Percentiles rank a stretch among this genome's conserved stretches.
Evolutionary conservation across 2,113 vertebrate genomes (phyloP).

Genomic region (Myotis yumanensis): DNA sequence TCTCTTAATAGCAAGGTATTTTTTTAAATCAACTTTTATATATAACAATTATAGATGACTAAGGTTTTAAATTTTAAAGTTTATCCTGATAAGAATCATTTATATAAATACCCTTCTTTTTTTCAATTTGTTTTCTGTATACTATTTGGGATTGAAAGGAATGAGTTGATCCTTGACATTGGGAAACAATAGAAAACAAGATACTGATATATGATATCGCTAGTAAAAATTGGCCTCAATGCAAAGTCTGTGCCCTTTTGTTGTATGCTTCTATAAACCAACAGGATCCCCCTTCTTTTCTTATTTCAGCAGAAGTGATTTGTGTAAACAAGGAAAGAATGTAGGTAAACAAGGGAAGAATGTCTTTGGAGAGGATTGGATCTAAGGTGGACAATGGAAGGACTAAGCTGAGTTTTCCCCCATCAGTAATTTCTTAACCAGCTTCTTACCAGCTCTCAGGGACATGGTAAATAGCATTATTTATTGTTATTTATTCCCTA

Average conservation of each 20-base stretch:
- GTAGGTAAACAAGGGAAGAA: background rate
- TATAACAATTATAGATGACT: background rate
- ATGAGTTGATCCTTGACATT: constrained; percentile 18
- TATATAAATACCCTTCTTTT: constrained; percentile 6
- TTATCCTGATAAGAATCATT: background rate
- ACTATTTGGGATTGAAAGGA: background rate
- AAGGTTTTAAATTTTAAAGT: background rate
- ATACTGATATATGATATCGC: background rate
- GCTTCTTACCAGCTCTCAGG: background rate
- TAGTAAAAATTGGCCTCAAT: background rate
- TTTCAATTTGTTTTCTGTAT: background rate
- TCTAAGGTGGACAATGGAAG: background rate
- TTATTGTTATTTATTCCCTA: background rate
- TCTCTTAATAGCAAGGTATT: background rate
- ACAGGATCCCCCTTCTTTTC: background rate
- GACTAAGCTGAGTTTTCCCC: background rate
- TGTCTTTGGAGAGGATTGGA: background rate
- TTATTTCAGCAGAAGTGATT: background rate
- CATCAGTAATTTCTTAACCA: background rate
- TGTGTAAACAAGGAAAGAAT: background rate
- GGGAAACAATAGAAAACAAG: background rate
- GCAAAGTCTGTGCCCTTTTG: background rate
- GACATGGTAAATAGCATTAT: background rate
- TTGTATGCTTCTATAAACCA: background rate
- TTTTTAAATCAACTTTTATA: background rate